Conservation (phyloP, 2,888 invertebrate genomes). For the Cephonodes hylas region DNA sequence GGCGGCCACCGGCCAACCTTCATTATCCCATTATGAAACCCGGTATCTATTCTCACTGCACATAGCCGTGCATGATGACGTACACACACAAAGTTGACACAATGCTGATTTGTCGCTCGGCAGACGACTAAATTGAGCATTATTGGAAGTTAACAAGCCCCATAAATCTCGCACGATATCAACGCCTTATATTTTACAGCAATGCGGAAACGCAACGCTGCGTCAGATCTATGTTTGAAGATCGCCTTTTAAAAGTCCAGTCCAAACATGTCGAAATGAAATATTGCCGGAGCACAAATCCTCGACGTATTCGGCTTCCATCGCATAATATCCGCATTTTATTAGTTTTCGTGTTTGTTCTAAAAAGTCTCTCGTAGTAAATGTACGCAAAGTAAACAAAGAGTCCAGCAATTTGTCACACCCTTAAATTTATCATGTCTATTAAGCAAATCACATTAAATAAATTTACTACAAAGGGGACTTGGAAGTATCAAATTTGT, state of each 20-base stretch:
- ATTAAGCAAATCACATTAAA: neutral
- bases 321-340: slow-evolving; percentile 57
- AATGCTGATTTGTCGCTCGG: slow-evolving; percentile 16
- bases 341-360: slow-evolving; percentile 46
- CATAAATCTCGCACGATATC: slow-evolving; percentile 46
- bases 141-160: slow-evolving; percentile 33
- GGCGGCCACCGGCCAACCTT: neutral
- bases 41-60: neutral
- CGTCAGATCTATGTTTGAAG: slow-evolving; percentile 37
- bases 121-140: slow-evolving; percentile 20
- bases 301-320: slow-evolving; percentile 42
- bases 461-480: neutral
- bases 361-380: slow-evolving; percentile 17
- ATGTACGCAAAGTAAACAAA: neutral
- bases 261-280: slow-evolving; percentile 57
- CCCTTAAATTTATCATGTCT: slow-evolving; percentile 9
- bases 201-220: slow-evolving; percentile 54
- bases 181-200: slow-evolving; percentile 37
- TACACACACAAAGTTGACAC: neutral
- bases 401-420: slow-evolving; percentile 15
- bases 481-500: neutral
- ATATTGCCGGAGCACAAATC: slow-evolving; percentile 50
- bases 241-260: slow-evolving; percentile 46
- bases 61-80: neutral
- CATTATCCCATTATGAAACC: slow-evolving; percentile 8